phyloP scores from a whole-genome alignment of 2,113 vertebrate genomes.

The Carlito syrichta region DNA sequence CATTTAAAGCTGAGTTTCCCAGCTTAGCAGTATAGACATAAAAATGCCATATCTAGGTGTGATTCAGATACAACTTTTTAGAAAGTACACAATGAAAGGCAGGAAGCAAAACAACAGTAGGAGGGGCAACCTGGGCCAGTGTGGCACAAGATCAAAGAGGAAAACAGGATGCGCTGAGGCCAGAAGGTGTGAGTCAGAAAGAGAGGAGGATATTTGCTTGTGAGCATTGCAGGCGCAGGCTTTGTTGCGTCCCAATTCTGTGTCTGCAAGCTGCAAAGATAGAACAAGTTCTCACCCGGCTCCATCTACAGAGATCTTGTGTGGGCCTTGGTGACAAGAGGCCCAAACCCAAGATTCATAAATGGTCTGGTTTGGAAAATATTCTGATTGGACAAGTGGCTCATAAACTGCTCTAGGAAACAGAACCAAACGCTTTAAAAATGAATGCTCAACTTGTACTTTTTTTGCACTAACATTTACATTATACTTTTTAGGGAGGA shows the following conservation, averaged over 20 bases:
- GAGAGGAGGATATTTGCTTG: not conserved
- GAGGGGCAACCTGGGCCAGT: not conserved
- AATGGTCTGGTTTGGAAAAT: not conserved
- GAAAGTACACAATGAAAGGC: not conserved
- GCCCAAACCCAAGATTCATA: not conserved
- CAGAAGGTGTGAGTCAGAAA: not conserved
- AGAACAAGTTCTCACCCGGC: fast-evolving
- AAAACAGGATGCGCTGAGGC: not conserved
- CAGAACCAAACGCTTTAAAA: not conserved
- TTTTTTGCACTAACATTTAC: not conserved
- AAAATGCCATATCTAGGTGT: not conserved
- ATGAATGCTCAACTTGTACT: not conserved
- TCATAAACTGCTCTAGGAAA: not conserved
- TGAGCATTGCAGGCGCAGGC: fast-evolving
- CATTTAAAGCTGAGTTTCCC: not conserved
- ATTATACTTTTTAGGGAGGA: not conserved
- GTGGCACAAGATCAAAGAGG: not conserved
- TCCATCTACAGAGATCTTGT: not conserved
- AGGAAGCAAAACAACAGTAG: not conserved
- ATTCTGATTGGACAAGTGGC: not conserved
- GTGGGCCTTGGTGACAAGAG: not conserved
- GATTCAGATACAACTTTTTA: not conserved
- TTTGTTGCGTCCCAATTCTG: fast-evolving
- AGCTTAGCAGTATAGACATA: not conserved
- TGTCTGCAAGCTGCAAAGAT: fast-evolving